A percentile compares a stretch with the other conserved stretches of the same genome.
phyloP scores from a whole-genome alignment of 2,113 vertebrate genomes.

The Pungitius pungitius region DNA sequence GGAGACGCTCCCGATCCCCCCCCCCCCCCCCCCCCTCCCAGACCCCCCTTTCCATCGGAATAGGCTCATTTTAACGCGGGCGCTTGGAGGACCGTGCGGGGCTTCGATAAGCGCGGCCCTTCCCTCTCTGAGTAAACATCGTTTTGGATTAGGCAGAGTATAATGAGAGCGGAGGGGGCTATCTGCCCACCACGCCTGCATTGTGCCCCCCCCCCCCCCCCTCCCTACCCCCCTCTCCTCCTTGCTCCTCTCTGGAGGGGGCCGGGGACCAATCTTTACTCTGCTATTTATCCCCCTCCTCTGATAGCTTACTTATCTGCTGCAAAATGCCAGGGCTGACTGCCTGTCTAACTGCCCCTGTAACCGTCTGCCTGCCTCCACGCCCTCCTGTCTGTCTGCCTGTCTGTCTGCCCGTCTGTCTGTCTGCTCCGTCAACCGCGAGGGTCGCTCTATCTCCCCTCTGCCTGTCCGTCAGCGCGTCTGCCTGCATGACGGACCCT shows the following conservation, averaged over 20 bases:
- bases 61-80: conserved; percentile 76
- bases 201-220: conserved; percentile 85
- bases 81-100: conserved; percentile 68
- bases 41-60: conserved; percentile 79
- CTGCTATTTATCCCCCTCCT: conserved; percentile 94
- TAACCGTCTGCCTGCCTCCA: conserved; percentile 55
- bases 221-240: conserved; percentile 76
- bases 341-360: conserved; percentile 72
- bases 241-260: conserved; percentile 86
- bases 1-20: conserved; percentile 78
- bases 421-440: too few relatives aligned
- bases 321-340: conserved; percentile 94
- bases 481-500: conserved; percentile 21
- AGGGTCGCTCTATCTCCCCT: conserved; percentile 31
- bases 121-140: conserved; percentile 81
- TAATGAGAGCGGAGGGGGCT: conserved; percentile 84
- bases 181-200: conserved; percentile 84
- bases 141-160: conserved; percentile 82
- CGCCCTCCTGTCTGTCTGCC: conserved; percentile 25
- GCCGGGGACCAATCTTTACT: conserved; percentile 92
- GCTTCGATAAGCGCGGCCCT: conserved; percentile 75
- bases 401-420: conserved; percentile 31
- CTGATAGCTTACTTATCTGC: conserved; percentile 97
- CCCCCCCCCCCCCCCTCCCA: too few relatives aligned
- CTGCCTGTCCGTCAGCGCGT: conserved; percentile 31